Evolutionary conservation across 2,888 invertebrate species (phyloP).

Genomic region (Phytoseiulus persimilis): DNA sequence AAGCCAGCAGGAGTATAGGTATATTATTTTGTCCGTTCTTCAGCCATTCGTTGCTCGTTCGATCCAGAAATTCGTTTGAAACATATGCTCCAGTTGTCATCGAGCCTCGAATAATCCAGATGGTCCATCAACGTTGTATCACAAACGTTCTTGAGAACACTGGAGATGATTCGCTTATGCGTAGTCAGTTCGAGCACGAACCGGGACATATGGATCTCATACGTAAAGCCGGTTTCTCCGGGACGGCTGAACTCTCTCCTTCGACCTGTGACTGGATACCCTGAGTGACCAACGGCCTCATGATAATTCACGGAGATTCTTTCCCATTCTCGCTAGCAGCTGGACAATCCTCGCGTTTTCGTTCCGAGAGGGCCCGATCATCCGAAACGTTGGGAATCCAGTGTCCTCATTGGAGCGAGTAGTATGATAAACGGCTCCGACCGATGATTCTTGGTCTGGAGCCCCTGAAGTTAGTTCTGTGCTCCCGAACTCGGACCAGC

Average conservation of each 20-base stretch:
- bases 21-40: neutral
- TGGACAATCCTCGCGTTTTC: neutral
- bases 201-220: neutral
- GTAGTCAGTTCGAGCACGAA: neutral
- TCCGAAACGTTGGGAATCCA: neutral
- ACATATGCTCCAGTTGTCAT: neutral
- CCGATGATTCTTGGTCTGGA: neutral
- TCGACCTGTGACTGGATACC: neutral
- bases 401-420: neutral
- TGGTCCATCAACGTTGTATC: neutral
- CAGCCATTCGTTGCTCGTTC: neutral
- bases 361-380: neutral
- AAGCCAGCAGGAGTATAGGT: neutral
- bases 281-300: neutral
- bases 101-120: neutral
- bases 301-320: neutral
- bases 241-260: neutral
- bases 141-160: neutral
- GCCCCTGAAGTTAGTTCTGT: neutral
- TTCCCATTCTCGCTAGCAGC: neutral
- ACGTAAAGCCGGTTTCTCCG: neutral
- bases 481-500: neutral
- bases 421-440: neutral
- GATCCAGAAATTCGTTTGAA: neutral
- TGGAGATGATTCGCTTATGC: neutral